Base-by-base conservation (phyloP, 1,140 invertebrate genomes). In the Carposina sasakii region DNA sequence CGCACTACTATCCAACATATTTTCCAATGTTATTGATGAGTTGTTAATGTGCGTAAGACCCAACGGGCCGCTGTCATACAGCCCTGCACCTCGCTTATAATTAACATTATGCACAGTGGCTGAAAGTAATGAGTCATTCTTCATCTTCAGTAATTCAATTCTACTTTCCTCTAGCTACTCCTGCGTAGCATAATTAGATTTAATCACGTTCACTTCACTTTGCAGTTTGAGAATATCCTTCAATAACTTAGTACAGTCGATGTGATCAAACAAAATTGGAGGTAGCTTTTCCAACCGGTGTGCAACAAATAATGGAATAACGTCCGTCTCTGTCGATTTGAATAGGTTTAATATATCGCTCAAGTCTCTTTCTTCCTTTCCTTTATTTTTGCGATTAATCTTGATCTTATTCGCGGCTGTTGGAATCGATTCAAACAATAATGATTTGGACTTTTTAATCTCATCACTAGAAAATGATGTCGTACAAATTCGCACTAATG, bases 361-460 rank as follows among this genome's bases (percentile, higher is more conserved):
- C 19, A 57, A 4, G 15, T 43, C 41, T 6, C 49, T 28, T 9
- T 47, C 22, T 23, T 55, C 53, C 20, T 55, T 55, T 17, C 44
- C 46, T 30, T 55, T 45, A 4, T 42, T 36, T 43, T 55, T 55
- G 15, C 53, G 42, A 3, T 13, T 1, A 20, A 40, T 47, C 41
- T 48, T 55, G 15, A 24, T 20, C 9, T 24, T 36, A 2, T 47
- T 13, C 31, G 5, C 15, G n/a, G n/a, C n/a, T n/a, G n/a, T n/a
- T n/a, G n/a, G n/a, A n/a, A n/a, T n/a, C 0, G 31, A 57, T 24
- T 52, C 54, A 40, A 52, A 48, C 8, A 57, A 28, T 40, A 53
- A 52, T 13, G 37, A 22, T 22, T 57, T 53, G n/a, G 54, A 36
- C 3, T 41, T 39, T 36, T 52, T 45, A 19, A 54, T 54, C 37